A percentile compares a stretch with the other conserved stretches of the same genome.
Evolutionary conservation across 2,113 vertebrate species (phyloP).

Genomic region (Aspiorhynchus laticeps): DNA sequence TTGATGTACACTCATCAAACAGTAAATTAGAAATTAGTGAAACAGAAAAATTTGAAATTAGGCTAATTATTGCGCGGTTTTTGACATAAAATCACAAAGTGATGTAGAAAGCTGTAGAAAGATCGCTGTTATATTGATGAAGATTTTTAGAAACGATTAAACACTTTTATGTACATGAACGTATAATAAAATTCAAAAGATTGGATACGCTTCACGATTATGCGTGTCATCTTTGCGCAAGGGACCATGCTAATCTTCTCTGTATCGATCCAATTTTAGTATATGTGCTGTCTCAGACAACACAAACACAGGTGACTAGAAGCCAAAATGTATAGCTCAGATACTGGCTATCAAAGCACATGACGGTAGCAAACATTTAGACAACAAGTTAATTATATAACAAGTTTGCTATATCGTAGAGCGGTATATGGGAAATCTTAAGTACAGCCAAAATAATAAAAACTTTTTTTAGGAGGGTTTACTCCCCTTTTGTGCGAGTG

Average conservation of each 20-base stretch:
- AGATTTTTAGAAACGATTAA: background rate
- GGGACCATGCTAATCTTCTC: slow-evolving; percentile 17
- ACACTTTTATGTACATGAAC: accelerated
- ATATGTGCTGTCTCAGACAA: background rate
- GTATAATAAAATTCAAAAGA: background rate
- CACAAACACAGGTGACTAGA: accelerated
- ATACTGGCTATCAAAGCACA: background rate
- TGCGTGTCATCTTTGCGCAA: slow-evolving; percentile 17
- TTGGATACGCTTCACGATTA: background rate
- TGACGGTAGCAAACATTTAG: background rate
- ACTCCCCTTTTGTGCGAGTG: background rate
- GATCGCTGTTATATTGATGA: background rate
- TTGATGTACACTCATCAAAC: too few species aligned
- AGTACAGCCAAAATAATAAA: background rate
- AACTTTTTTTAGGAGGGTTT: background rate
- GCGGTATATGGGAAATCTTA: background rate
- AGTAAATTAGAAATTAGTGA: too few species aligned
- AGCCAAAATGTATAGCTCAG: accelerated
- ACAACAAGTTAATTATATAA: background rate
- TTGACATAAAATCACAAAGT: background rate
- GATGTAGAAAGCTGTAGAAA: too few species aligned
- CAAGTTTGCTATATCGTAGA: background rate
- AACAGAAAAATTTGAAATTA: too few species aligned
- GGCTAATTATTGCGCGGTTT: too few species aligned
- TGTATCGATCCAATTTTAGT: slow-evolving; percentile 16